These are phyloP conservation scores for Pluvianellus socialis DNA, from an alignment of 2,113 vertebrate genomes.

Conservation along the genomic window DNA sequence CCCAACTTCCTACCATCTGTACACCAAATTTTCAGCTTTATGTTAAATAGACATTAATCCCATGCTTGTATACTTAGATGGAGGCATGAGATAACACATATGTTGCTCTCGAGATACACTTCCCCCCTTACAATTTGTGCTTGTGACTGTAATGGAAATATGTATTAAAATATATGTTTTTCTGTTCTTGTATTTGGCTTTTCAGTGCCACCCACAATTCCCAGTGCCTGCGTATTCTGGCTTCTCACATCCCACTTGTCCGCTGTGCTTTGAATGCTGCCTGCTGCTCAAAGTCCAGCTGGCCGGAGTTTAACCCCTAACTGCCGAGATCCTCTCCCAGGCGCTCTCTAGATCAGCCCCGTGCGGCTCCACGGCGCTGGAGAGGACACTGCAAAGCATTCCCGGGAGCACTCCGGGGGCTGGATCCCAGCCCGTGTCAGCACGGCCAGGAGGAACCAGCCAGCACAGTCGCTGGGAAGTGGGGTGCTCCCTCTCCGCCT, in stretches of 20 bases:
- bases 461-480: not conserved
- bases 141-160: slow-evolving; percentile 23
- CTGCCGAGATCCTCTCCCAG: not conserved
- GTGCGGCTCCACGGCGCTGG: not conserved
- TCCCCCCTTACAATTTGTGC: not conserved
- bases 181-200: slow-evolving; percentile 33
- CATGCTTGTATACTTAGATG: slow-evolving; percentile 2
- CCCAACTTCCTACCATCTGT: slow-evolving; percentile 43
- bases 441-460: not conserved
- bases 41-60: not conserved
- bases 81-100: slow-evolving; percentile 27
- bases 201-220: slow-evolving; percentile 43
- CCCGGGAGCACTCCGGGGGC: not conserved
- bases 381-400: not conserved
- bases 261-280: not conserved
- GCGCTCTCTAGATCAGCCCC: not conserved
- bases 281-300: not conserved
- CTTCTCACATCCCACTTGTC: slow-evolving; percentile 61
- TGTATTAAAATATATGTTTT: not conserved
- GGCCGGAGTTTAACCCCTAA: not conserved
- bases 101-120: slow-evolving; percentile 16
- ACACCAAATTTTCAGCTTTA: not conserved
- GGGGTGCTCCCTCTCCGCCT: not conserved
- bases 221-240: not conserved
- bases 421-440: fast-evolving